These are phyloP conservation scores for Mesocentrotus franciscanus DNA, from an alignment of 53 echinoderm and acorn worm species.

Conservation along the genomic window DNA sequence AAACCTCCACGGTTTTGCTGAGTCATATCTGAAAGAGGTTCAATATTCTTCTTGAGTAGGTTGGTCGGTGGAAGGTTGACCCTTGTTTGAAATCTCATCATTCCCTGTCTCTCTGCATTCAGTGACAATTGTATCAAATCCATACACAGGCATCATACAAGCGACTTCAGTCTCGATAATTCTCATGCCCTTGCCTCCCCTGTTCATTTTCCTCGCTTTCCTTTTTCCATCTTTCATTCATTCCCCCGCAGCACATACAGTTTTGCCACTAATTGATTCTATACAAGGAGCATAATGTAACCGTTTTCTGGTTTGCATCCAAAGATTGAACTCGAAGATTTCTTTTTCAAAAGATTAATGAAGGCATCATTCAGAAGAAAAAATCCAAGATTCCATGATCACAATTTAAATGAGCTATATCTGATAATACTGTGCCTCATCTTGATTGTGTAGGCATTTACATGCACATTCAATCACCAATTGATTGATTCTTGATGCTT, in stretches of 20 bases:
- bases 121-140: not conserved
- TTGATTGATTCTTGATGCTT: not conserved
- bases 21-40: too few species aligned
- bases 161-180: not conserved
- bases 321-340: not conserved
- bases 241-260: not conserved
- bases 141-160: not conserved
- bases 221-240: not conserved
- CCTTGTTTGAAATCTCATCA: not conserved
- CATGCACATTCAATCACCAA: not conserved
- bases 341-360: not conserved
- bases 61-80: too few species aligned
- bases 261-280: not conserved
- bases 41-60: too few species aligned
- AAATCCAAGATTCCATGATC: not conserved
- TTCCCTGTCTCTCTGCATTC: not conserved
- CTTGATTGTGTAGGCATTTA: not conserved
- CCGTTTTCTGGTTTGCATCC: not conserved
- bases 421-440: not conserved
- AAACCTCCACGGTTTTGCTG: too few species aligned
- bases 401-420: not conserved
- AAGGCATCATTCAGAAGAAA: not conserved
- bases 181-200: too few species aligned
- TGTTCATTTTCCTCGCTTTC: too few species aligned
- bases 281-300: not conserved